Base-by-base conservation (phyloP, 2,797 vertebrate genomes). In the Pipistrellus nathusii region DNA sequence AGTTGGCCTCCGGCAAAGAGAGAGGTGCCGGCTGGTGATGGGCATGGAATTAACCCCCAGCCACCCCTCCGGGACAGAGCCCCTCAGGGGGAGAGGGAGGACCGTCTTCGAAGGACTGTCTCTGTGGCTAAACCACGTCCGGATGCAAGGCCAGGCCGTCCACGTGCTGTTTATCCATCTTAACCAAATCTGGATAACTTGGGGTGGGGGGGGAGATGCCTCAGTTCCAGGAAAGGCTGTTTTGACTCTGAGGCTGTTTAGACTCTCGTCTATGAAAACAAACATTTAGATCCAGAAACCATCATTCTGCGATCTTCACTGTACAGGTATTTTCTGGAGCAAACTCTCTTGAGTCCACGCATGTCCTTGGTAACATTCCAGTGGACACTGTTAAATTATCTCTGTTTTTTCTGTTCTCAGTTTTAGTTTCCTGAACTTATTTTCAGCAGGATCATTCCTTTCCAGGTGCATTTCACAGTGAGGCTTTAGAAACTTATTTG, bases 161-260 rank as follows among this genome's bases (percentile, higher is more conserved):
- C 93, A 91, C 94, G 90, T 94, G 96, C 73, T 84, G 30, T 85
- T 88, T 80, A 77, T 55, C 85, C 4, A 27, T 82, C 87, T 92
- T 95, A 93, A 96, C 96, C 88, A 85, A 94, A 95, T 96, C 85
- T 95, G 93, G 77, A 89, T 62, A 82, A 88, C 73, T 85, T 55
- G 7, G 55, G 20, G 18, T 20, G 0, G 53, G 0, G 64, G 27
- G 48, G 32, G 38, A 41, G 38, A 41, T 55, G 88, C 55, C 89
- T 95, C 86, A 89, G 81, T 95, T 97, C 96, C 73, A 93, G 46
- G 73, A 96, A 96, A 93, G 93, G 44, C 76, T 87, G 35, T 89
- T 90, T 94, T 93, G 91, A 91, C 46, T 85, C 62, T 44, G 27
- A 81, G 71, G 27, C 53, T 80, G 48, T 92, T 90, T 94, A 94